phyloP scores from a whole-genome alignment of 2,797 vertebrate species.

The Acrossocheilus wenchowensis region DNA sequence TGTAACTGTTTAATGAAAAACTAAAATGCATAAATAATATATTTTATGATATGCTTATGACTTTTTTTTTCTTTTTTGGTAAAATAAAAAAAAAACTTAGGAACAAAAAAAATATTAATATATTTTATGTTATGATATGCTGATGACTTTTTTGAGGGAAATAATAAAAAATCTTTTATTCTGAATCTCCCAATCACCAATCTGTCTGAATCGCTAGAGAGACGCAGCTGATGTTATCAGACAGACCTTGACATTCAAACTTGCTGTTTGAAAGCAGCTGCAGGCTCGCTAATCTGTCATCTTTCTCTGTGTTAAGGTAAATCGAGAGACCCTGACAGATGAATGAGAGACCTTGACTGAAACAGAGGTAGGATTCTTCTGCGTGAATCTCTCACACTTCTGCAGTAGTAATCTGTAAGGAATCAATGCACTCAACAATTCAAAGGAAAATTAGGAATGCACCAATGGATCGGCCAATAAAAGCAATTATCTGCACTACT shows the following conservation, averaged over 20 bases:
- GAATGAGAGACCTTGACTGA: constrained; percentile 1
- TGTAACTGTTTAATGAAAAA: no score
- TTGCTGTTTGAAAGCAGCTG: background rate
- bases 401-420: background rate
- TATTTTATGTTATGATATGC: no score
- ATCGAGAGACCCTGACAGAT: background rate
- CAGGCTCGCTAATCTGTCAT: constrained; percentile 9
- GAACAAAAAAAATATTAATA: no score
- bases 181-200: background rate
- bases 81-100: no score
- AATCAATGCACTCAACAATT: background rate
- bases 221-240: background rate
- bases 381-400: background rate
- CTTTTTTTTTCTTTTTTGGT: no score
- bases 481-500: background rate
- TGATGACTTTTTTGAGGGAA: no score
- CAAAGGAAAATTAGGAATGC: background rate
- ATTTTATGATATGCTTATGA: no score
- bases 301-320: background rate
- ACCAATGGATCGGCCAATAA: background rate
- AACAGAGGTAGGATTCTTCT: background rate
- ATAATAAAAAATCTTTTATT: background rate
- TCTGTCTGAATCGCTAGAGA: background rate
- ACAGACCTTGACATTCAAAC: constrained; percentile 21
- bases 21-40: no score